These are phyloP conservation scores for Eilema griseolum DNA, from an alignment of 2,888 invertebrate species.

Conservation along the genomic window DNA sequence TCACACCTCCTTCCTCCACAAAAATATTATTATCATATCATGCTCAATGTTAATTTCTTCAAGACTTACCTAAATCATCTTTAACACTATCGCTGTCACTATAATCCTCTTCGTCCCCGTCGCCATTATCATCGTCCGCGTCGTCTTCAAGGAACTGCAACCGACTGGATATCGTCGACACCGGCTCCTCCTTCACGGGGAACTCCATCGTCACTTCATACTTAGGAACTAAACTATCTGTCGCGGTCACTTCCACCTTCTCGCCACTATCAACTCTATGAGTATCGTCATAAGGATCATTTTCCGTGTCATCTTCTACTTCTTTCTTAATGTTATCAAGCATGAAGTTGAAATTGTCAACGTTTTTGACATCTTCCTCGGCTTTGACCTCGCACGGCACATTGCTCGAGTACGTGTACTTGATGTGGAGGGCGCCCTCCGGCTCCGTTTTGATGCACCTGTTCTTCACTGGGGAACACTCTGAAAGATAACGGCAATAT, in stretches of 20 bases:
- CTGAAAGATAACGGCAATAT: background rate
- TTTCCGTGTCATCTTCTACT: conserved; percentile 24
- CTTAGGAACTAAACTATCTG: background rate
- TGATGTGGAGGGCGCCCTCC: background rate
- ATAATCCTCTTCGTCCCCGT: background rate
- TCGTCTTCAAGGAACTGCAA: background rate
- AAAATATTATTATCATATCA: background rate
- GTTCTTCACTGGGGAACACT: background rate
- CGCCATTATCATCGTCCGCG: background rate
- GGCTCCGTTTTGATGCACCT: background rate
- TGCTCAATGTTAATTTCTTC: too few species aligned
- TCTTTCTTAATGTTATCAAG: conserved; percentile 6
- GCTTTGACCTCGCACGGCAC: background rate
- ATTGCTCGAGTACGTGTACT: background rate
- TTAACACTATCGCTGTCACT: background rate
- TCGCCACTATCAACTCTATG: background rate
- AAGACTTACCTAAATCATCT: conserved; percentile 1
- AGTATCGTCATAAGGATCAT: background rate
- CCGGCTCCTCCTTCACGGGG: background rate
- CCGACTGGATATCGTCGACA: background rate
- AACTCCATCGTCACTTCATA: background rate
- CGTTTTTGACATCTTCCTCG: background rate
- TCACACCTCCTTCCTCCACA: too few species aligned
- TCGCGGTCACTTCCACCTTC: background rate
- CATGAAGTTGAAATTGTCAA: background rate